A percentile compares a stretch with the other conserved stretches of the same genome.
Conservation (phyloP, 2,797 vertebrate species). For the Enteromius fasciolatus region DNA sequence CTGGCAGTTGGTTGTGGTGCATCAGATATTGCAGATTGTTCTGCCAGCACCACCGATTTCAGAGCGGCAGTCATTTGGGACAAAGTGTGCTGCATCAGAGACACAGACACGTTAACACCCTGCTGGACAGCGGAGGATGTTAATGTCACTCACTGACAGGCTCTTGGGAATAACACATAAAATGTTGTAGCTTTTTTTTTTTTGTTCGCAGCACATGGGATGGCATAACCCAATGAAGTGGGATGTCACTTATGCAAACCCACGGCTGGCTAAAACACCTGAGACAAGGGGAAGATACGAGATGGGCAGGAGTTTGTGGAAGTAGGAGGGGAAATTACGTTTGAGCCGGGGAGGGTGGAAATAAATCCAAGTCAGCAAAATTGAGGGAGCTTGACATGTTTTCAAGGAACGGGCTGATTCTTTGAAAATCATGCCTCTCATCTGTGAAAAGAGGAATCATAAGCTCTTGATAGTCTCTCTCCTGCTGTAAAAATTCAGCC, state of each 20-base stretch:
- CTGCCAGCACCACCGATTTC: constrained; percentile 4
- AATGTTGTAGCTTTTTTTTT: constrained; percentile 26
- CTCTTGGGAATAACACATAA: constrained; percentile 17
- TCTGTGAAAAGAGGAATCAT: constrained; percentile 19
- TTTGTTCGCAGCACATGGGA: constrained; percentile 23
- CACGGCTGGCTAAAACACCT: constrained; percentile 36
- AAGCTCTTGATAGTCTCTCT: neutral
- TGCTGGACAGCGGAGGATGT: constrained; percentile 26
- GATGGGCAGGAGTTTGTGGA: constrained; percentile 49
- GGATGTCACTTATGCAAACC: constrained; percentile 26
- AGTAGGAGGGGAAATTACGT: constrained; percentile 53
- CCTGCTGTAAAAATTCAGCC: neutral
- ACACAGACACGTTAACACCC: constrained; percentile 34
- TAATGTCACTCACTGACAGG: constrained; percentile 16
- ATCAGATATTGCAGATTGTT: constrained; percentile 33
- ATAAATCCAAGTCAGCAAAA: constrained; percentile 70
- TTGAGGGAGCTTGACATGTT: constrained; percentile 63
- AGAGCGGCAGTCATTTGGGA: constrained; percentile 21
- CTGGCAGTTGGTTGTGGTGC: constrained; percentile 18
- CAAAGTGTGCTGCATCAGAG: constrained; percentile 15
- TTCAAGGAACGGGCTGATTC: constrained; percentile 54
- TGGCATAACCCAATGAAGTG: constrained; percentile 12
- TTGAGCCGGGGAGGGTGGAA: constrained; percentile 32
- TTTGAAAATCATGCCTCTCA: constrained; percentile 55
- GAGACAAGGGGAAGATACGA: constrained; percentile 47